Evolutionary conservation across 2,113 vertebrate species (phyloP).

Genomic region (Cisticola juncidis): DNA sequence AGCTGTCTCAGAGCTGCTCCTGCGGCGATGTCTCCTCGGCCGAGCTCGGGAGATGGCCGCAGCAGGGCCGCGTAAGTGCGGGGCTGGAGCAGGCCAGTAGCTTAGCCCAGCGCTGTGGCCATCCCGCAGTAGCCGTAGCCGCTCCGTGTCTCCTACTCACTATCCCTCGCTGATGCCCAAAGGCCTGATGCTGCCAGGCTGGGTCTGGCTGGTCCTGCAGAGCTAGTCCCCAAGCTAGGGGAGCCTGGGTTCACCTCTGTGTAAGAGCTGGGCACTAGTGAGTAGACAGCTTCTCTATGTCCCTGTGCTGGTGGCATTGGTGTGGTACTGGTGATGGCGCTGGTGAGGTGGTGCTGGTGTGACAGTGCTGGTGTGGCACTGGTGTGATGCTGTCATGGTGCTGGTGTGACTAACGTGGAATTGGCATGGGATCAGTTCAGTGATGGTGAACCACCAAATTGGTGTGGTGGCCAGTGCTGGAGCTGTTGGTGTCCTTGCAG

Average conservation of each 20-base stretch:
- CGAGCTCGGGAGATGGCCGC: slow-evolving; percentile 54
- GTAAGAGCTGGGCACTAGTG: not conserved
- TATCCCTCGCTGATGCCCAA: not conserved
- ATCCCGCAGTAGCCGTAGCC: not conserved
- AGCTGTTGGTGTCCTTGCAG: not conserved
- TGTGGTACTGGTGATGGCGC: not conserved
- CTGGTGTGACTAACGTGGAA: not conserved
- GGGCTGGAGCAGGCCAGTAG: slow-evolving; percentile 27
- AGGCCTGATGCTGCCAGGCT: not conserved
- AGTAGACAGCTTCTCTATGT: not conserved
- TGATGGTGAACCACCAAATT: not conserved
- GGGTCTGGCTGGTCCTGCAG: not conserved
- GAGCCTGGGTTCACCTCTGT: fast-evolving
- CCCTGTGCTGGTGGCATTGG: not conserved
- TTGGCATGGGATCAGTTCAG: not conserved
- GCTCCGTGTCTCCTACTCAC: not conserved
- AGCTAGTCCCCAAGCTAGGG: not conserved
- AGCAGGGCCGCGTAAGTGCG: slow-evolving; percentile 74
- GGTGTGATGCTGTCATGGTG: not conserved
- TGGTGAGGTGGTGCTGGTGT: not conserved
- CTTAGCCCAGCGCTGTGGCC: slow-evolving; percentile 1
- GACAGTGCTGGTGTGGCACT: not conserved
- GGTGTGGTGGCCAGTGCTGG: not conserved
- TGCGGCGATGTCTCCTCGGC: slow-evolving; percentile 76
- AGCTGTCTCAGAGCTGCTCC: slow-evolving; percentile 81